Conservation (phyloP, 1,140 invertebrate species). For the Pseudomyrmex cubaensis region DNA sequence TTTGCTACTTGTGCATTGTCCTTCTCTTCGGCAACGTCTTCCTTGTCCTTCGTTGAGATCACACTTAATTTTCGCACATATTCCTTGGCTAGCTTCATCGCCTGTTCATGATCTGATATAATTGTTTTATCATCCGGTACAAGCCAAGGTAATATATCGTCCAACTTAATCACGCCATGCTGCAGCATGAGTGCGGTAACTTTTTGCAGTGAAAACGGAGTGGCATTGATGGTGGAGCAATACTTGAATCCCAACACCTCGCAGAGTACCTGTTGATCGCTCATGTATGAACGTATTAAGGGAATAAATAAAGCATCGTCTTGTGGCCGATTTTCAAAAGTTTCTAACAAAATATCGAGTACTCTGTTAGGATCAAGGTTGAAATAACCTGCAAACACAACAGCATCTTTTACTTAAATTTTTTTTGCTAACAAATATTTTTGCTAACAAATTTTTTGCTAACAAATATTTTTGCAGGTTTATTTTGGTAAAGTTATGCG, state of each 20-base stretch:
- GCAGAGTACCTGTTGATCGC: conserved; percentile 93
- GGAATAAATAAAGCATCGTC: conserved; percentile 92
- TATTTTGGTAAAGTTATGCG: too few species aligned
- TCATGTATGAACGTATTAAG: conserved; percentile 94
- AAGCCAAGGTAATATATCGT: conserved; percentile 96
- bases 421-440: not conserved
- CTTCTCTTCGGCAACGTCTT: conserved; percentile 91
- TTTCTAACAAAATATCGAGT: conserved; percentile 97
- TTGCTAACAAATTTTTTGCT: not conserved
- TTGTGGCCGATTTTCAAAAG: conserved; percentile 95
- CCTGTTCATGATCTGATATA: conserved; percentile 92
- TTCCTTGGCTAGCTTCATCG: conserved; percentile 93
- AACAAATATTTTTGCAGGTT: too few species aligned
- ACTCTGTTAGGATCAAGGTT: conserved; percentile 99
- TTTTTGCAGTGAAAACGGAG: conserved; percentile 94
- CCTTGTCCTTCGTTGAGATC: conserved; percentile 93
- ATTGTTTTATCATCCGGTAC: conserved; percentile 94
- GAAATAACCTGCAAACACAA: conserved; percentile 93
- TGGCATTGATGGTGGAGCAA: conserved; percentile 88
- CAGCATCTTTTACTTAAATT: not conserved
- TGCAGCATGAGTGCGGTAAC: conserved; percentile 96
- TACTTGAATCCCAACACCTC: conserved; percentile 98
- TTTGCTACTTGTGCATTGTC: conserved; percentile 87
- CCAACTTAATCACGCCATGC: conserved; percentile 93
- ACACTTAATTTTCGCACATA: conserved; percentile 94